Evolutionary conservation across 2,888 invertebrate genomes (phyloP).

Genomic region (Portevinia maculata): DNA sequence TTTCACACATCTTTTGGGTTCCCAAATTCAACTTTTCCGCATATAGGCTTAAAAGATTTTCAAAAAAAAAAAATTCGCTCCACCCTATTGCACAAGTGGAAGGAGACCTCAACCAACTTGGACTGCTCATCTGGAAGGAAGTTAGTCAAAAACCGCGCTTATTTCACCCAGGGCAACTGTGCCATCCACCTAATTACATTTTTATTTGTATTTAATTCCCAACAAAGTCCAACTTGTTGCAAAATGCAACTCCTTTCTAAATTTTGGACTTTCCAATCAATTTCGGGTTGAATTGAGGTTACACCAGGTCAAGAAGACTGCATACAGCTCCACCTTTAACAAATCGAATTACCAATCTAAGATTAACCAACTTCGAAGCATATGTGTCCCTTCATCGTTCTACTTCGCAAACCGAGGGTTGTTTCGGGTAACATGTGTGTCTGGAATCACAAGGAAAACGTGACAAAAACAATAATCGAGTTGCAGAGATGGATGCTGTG

Average conservation of each 20-base stretch:
- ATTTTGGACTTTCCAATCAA: conserved; percentile 17
- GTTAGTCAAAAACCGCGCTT: too few relatives aligned
- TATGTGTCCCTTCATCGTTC: conserved; percentile 15
- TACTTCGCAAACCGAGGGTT: conserved; percentile 17
- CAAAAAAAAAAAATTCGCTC: too few relatives aligned
- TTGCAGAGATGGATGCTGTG: background rate
- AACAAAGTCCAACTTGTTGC: conserved; percentile 43
- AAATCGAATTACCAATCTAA: conserved; percentile 46
- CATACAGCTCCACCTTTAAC: background rate
- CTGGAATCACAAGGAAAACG: conserved; percentile 37
- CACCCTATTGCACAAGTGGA: too few relatives aligned
- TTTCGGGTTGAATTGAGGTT: conserved; percentile 52
- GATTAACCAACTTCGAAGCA: conserved; percentile 47
- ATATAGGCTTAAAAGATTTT: too few relatives aligned
- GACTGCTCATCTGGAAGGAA: too few relatives aligned
- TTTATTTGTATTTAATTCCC: too few relatives aligned
- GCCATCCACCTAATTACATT: too few relatives aligned
- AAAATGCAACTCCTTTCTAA: conserved; percentile 5
- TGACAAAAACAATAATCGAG: conserved; percentile 63
- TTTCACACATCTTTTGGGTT: too few relatives aligned
- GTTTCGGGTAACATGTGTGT: conserved; percentile 45
- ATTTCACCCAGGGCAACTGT: too few relatives aligned
- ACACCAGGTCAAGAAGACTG: conserved; percentile 61
- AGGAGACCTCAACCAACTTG: too few relatives aligned
- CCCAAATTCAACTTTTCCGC: too few relatives aligned